Evolutionary conservation across 2,113 vertebrate genomes (phyloP).

Genomic region (Myotis brandtii): DNA sequence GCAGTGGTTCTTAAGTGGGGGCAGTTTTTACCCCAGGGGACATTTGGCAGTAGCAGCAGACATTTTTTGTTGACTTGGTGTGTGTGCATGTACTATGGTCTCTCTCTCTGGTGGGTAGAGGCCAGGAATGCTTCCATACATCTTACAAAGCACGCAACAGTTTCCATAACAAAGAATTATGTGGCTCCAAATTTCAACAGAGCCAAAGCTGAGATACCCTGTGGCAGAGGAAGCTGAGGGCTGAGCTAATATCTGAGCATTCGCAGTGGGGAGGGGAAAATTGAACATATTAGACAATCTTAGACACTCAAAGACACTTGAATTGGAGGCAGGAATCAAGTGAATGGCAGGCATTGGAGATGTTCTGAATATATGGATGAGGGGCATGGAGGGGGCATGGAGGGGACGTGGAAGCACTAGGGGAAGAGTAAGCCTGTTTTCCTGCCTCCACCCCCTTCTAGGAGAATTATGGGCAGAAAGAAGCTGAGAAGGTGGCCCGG

Average conservation of each 20-base stretch:
- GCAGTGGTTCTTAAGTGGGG: background rate
- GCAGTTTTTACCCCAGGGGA: background rate
- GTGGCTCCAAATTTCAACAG: no score
- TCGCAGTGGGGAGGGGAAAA: background rate
- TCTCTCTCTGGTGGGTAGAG: background rate
- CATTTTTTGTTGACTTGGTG: background rate
- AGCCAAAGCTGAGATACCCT: background rate
- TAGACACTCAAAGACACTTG: background rate
- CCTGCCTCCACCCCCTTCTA: conserved; percentile 23
- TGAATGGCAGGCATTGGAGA: background rate
- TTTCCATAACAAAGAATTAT: background rate
- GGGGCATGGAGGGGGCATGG: no score
- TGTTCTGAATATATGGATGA: background rate
- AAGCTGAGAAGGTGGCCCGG: conserved; percentile 88
- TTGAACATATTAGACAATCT: background rate
- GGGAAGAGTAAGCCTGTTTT: background rate
- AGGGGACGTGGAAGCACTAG: background rate
- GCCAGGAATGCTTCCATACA: background rate
- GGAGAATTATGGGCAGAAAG: conserved; percentile 92
- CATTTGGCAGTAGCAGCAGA: background rate
- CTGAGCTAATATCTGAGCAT: background rate
- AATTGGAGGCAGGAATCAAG: background rate
- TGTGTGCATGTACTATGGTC: background rate
- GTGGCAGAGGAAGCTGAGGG: background rate
- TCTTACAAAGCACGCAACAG: accelerated